Evolutionary conservation across 2,113 vertebrate genomes (phyloP), one percentile per base, ranked within the genome.

Genomic region (Xenus cinereus): DNA sequence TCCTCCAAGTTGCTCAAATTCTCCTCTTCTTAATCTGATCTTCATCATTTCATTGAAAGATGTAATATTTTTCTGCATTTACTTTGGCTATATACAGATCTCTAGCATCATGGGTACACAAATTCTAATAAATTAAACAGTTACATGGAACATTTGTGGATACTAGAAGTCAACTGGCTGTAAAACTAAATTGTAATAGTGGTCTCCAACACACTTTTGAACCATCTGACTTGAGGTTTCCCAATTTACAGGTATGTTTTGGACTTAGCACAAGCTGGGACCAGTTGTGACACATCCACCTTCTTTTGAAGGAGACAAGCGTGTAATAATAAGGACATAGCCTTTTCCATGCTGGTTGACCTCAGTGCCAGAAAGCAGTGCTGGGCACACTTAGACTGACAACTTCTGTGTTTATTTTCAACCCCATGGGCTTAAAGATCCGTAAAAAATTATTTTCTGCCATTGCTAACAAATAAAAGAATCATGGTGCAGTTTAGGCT

Each of bases 341-440:
- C 6, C 8, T 76, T 63, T 75, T 46, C 33, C 0, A 0, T 64
- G 57, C 39, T 48, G 54, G 6, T 35, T 90, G 75, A 33, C 53
- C 26, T 88, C 71, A 85, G 8, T 43, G 53, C 7, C n/a, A 88
- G 48, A 54, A 92, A 71, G 72, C 14, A 50, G 21, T 53, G 19
- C 21, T 63, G 78, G 32, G 17, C 37, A 54, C 56, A 63, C 59
- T 72, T 79, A 82, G 72, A 41, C 8, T 41, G 28, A 64, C 15
- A 76, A 51, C 64, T 88, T 88, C 26, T 90, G 43, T 79, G 48
- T 85, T 90, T 79, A 56, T 90, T 90, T 96, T 86, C 79, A 76
- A 7, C 53, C 90, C 67, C 72, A 76, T 85, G 57, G 83, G 67
- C 30, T 83, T 92, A 72, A 35, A 64, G 28, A 64, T 56, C 51